Base-by-base conservation (phyloP, 23 tunicate genomes). In the Ascidia mentula region DNA sequence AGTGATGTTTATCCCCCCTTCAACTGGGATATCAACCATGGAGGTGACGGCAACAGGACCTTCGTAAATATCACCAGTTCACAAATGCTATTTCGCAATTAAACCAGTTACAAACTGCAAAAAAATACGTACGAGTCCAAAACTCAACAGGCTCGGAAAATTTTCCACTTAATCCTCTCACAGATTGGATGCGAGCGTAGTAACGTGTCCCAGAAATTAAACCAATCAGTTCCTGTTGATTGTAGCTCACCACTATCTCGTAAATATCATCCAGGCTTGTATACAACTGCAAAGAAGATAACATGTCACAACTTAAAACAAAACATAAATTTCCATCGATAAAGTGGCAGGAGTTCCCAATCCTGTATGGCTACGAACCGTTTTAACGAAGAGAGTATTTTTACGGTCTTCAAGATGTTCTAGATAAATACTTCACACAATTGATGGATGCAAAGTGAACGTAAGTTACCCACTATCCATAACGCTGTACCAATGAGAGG, bases 171-270 rank as follows among this genome's bases (percentile, higher is more conserved):
- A 60, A 39, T 18, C 83, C 89, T 0, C 72, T 78, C 72, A 69
- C 72, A 18, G 87, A 40, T 59, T 77, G 87, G 0, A 88, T 72
- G 0, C 46, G 70, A 38, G 77, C 65, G 38, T 32, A 72, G 45
- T 88, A 88, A 17, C 86, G 72, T 22, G 87, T 88, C 17, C 93
- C 93, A 45, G 93, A 87, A 20, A 34, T 46, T 0, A 88, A 75
- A n/a, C 72, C 74, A 17, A 46, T 72, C 34, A 83, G 0, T 46
- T 40, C 46, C 7, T 36, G 31, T 18, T 75, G 79, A 22, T 75
- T 72, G 40, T 20, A 36, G 12, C 40, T 9, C 36, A 37, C 40
- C 32, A 72, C 76, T 24, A 72, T 28, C 24, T 53, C 65, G 13
- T n/a, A n/a, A n/a, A n/a, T n/a, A n/a, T n/a, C n/a, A n/a, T n/a